phyloP scores from a whole-genome alignment of 2,888 invertebrate genomes.

The Trachelus tabidus region DNA sequence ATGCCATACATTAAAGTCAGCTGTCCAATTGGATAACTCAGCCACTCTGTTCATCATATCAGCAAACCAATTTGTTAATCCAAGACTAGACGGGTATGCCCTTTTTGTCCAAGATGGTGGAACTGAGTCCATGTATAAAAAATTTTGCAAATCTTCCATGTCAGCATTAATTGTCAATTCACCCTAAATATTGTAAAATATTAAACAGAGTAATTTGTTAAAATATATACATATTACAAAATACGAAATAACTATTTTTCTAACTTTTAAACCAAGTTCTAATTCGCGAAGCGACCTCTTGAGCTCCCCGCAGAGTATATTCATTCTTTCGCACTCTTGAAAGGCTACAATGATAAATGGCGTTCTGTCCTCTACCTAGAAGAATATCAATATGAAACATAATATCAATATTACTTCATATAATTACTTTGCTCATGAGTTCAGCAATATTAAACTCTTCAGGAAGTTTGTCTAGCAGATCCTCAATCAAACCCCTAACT shows the following conservation, averaged over 20 bases:
- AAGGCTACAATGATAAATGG: conserved; percentile 92
- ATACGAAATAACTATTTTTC: background rate
- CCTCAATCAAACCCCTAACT: conserved; percentile 76
- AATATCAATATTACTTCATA: background rate
- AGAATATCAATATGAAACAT: background rate
- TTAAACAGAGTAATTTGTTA: background rate
- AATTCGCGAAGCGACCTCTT: conserved; percentile 84
- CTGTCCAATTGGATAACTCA: conserved; percentile 88
- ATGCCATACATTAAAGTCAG: conserved; percentile 78
- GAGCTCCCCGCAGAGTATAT: conserved; percentile 84
- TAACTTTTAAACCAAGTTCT: conserved; percentile 87
- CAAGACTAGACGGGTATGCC: conserved; percentile 89
- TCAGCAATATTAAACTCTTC: conserved; percentile 89
- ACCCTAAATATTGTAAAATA: conserved; percentile 70
- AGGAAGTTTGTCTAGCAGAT: conserved; percentile 88
- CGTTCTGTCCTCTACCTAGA: conserved; percentile 81
- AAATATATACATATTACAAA: background rate
- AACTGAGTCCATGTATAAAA: conserved; percentile 91
- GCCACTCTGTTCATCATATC: conserved; percentile 84
- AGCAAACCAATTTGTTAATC: conserved; percentile 87
- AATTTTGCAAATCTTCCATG: conserved; percentile 89
- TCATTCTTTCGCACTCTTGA: conserved; percentile 97
- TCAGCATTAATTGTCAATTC: conserved; percentile 92
- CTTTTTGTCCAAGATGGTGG: conserved; percentile 86
- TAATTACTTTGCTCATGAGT: conserved; percentile 77